phyloP scores from a whole-genome alignment of 2,888 invertebrate species.

The Macrophya annulata region DNA sequence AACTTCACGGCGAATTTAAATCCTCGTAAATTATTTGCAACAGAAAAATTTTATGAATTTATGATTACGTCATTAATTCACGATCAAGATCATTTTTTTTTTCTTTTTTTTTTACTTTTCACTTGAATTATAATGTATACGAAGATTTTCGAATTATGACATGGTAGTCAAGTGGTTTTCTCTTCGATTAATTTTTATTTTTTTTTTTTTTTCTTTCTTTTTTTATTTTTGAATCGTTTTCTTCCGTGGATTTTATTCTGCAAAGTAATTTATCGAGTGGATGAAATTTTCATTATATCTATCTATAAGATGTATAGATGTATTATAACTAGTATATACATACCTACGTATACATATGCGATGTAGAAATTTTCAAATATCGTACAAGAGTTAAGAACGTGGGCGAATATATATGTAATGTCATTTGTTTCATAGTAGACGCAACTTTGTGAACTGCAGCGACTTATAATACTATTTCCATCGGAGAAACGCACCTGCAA shows the following conservation, averaged over 20 bases:
- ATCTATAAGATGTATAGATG: no score
- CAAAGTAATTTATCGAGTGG: not conserved
- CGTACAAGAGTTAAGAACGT: not conserved
- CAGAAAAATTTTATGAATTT: not conserved
- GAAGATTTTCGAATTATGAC: not conserved
- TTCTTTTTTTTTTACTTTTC: not conserved
- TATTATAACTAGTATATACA: no score
- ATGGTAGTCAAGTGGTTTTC: not conserved
- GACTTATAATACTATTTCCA: not conserved
- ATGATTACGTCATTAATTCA: not conserved
- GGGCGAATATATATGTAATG: not conserved
- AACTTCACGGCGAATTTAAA: not conserved
- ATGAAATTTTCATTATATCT: slow-evolving; percentile 3
- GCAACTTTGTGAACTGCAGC: slow-evolving; percentile 1
- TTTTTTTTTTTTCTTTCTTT: not conserved
- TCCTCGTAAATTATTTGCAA: slow-evolving; percentile 1
- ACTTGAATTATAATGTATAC: not conserved
- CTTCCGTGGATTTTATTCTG: not conserved
- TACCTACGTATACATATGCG: not conserved
- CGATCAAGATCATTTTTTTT: not conserved
- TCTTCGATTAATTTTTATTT: not conserved
- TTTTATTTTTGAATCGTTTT: not conserved
- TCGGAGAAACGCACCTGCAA: slow-evolving; percentile 60
- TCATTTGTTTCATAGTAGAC: slow-evolving; percentile 30
- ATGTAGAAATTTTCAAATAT: slow-evolving; percentile 10